These are phyloP conservation scores for Muscicapa adusta DNA, from an alignment of 2,113 vertebrate species.

Conservation along the genomic window DNA sequence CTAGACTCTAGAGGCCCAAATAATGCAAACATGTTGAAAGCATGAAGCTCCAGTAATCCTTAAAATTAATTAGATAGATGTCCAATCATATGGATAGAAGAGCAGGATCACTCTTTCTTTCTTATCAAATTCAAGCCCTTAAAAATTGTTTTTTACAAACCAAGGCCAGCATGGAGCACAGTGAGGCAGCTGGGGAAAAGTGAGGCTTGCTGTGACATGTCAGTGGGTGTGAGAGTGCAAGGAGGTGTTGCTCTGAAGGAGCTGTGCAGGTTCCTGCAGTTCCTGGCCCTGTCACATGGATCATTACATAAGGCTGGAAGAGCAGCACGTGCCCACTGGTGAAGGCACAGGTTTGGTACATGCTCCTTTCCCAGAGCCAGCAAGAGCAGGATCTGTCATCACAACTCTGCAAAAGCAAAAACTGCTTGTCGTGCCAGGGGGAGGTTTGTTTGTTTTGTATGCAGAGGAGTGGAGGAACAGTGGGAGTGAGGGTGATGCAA, in stretches of 20 bases:
- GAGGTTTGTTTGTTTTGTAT: neutral
- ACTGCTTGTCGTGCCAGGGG: neutral
- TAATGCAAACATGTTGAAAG: neutral
- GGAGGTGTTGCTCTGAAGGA: neutral
- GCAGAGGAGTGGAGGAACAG: neutral
- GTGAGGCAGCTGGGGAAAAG: neutral
- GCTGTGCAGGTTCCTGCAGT: neutral
- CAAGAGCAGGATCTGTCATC: neutral
- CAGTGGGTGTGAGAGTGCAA: neutral
- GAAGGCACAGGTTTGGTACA: neutral
- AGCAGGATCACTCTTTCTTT: neutral
- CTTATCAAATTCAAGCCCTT: neutral
- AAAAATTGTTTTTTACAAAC: neutral
- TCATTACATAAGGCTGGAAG: neutral
- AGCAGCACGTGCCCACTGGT: accelerated
- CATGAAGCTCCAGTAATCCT: neutral
- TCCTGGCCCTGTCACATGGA: neutral
- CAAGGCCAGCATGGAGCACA: neutral
- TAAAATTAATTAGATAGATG: neutral
- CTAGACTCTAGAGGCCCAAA: neutral
- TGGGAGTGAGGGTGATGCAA: neutral
- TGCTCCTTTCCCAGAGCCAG: neutral
- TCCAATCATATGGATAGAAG: neutral
- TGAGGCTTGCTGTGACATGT: neutral
- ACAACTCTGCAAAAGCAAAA: neutral